phyloP scores from a whole-genome alignment of 2,888 invertebrate species.

The Protodeltote pygarga region DNA sequence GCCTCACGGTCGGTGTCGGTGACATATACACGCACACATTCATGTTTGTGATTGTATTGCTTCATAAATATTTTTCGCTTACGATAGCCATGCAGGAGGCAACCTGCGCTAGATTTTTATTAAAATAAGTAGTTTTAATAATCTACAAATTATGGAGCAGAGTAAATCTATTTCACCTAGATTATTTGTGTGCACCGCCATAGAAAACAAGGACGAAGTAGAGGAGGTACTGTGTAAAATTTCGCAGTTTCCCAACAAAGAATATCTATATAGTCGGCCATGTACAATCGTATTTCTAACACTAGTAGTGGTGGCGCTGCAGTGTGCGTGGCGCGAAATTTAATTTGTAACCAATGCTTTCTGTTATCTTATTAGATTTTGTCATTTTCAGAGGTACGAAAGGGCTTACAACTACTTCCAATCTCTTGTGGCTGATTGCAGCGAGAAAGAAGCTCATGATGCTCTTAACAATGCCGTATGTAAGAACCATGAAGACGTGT shows the following conservation, averaged over 20 bases:
- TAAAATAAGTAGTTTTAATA: slow-evolving; percentile 85
- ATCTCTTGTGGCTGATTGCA: slow-evolving; percentile 92
- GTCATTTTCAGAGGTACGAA: slow-evolving; percentile 94
- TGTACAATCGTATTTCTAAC: slow-evolving; percentile 77
- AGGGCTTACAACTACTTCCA: slow-evolving; percentile 93
- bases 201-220: slow-evolving; percentile 96
- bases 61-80: slow-evolving; percentile 87
- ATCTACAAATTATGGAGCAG: slow-evolving; percentile 86
- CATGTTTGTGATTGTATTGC: slow-evolving; percentile 80
- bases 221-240: slow-evolving; percentile 92
- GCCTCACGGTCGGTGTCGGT: slow-evolving; percentile 53
- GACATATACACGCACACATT: slow-evolving; percentile 72
- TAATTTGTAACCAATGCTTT: slow-evolving; percentile 57
- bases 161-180: slow-evolving; percentile 89
- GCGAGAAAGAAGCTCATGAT: slow-evolving; percentile 98
- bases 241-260: slow-evolving; percentile 82
- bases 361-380: slow-evolving; percentile 49
- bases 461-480: slow-evolving; percentile 95
- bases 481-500: slow-evolving; percentile 97
- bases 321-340: slow-evolving; percentile 77
- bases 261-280: slow-evolving; percentile 82
- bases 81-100: slow-evolving; percentile 88
- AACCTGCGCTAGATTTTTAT: slow-evolving; percentile 86
- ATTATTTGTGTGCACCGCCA: slow-evolving; percentile 93
- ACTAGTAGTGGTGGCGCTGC: slow-evolving; percentile 82